These are phyloP conservation scores for Ephialtes manifestator DNA, from an alignment of 2,888 invertebrate genomes.

Conservation along the genomic window DNA sequence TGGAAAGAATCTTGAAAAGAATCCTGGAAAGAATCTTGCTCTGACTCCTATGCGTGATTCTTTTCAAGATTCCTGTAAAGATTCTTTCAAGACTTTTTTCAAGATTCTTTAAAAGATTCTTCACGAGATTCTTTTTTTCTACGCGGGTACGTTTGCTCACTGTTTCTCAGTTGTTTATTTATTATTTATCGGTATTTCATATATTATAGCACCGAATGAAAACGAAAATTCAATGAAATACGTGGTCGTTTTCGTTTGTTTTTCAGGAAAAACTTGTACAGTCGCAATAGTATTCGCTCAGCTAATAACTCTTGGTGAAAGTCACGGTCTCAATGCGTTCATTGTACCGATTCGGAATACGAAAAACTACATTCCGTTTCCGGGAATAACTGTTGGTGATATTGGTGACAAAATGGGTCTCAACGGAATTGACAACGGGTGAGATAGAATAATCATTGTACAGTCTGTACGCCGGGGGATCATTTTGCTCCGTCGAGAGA, in stretches of 20 bases:
- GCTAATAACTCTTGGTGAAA: constrained; percentile 91
- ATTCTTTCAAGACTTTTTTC: no score
- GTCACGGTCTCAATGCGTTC: constrained; percentile 96
- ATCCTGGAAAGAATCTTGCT: no score
- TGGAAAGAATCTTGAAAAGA: no score
- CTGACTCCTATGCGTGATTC: no score
- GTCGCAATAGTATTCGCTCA: constrained; percentile 96
- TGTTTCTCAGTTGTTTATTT: no score
- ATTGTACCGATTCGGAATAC: constrained; percentile 94
- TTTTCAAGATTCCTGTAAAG: no score
- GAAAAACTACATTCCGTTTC: constrained; percentile 91
- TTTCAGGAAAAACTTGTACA: constrained; percentile 92
- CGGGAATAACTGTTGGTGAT: constrained; percentile 95
- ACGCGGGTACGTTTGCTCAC: no score
- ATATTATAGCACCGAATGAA: no score
- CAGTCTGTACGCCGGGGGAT: neutral
- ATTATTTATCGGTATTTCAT: no score
- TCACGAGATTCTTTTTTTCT: no score
- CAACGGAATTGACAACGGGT: constrained; percentile 97
- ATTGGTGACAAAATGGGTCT: constrained; percentile 97
- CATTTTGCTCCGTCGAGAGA: no score
- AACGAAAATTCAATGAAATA: neutral
- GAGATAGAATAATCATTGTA: constrained; percentile 72
- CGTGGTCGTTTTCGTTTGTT: neutral
- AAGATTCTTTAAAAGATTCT: no score